Conservation (phyloP, 2,888 invertebrate genomes). For the Andrena bicolor region DNA sequence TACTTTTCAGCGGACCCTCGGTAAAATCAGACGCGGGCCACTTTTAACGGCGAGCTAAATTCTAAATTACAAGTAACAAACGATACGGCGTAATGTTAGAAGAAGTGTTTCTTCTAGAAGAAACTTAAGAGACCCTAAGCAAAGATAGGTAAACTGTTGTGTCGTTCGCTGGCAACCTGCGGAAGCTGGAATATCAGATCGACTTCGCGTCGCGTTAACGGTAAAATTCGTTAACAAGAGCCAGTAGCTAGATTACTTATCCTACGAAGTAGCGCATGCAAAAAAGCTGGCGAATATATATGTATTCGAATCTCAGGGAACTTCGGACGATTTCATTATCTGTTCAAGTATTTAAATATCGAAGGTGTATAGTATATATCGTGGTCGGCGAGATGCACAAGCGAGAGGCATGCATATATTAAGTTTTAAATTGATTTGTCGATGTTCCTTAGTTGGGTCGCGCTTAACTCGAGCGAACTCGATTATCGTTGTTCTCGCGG, state of each 20-base stretch:
- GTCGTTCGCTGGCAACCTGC: constrained; percentile 15
- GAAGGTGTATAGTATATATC: constrained; percentile 29
- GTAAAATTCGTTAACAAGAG: not conserved
- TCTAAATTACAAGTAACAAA: constrained; percentile 20
- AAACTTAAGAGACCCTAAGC: constrained; percentile 4
- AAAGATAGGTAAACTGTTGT: constrained; percentile 3
- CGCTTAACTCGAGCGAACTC: constrained; percentile 43
- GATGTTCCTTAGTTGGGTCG: constrained; percentile 25
- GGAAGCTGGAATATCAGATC: constrained; percentile 38
- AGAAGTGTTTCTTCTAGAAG: not conserved
- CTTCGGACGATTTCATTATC: constrained; percentile 52
- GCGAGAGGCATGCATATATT: constrained; percentile 32
- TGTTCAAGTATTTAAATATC: constrained; percentile 31
- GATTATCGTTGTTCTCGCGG: constrained; percentile 61
- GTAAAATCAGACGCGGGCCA: constrained; percentile 7
- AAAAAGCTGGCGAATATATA: constrained; percentile 55
- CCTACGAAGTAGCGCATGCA: constrained; percentile 54
- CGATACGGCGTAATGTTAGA: not conserved
- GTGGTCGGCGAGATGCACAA: constrained; percentile 40
- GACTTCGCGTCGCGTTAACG: constrained; percentile 20
- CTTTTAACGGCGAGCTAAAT: constrained; percentile 24
- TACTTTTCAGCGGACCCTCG: constrained; percentile 16
- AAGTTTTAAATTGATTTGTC: constrained; percentile 27
- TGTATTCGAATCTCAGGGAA: constrained; percentile 47
- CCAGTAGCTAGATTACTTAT: constrained; percentile 54